These are phyloP conservation scores for Tokudaia tokunoshimensis DNA, from an alignment of 2,797 vertebrate species.

Conservation along the genomic window DNA sequence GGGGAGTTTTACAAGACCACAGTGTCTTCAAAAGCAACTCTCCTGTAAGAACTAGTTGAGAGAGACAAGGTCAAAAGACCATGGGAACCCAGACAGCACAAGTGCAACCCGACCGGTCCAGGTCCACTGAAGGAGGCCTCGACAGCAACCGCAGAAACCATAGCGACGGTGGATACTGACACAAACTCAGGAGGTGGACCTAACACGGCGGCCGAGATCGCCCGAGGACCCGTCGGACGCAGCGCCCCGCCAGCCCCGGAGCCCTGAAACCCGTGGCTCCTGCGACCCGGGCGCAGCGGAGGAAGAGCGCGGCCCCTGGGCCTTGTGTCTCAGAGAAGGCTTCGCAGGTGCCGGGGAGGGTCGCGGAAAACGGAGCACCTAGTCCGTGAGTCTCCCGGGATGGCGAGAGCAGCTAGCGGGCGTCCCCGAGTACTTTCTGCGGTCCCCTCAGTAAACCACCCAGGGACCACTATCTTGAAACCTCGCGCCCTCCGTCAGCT, in stretches of 20 bases:
- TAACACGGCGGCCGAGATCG: background rate
- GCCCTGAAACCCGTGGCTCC: background rate
- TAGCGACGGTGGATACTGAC: constrained; percentile 59
- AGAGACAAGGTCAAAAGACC: no score
- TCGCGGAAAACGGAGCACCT: background rate
- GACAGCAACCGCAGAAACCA: constrained; percentile 64
- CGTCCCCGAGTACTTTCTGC: background rate
- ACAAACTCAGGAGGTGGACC: background rate
- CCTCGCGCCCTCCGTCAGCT: constrained; percentile 69
- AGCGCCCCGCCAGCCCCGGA: background rate
- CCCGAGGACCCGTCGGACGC: background rate
- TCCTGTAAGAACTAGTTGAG: background rate
- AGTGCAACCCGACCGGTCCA: background rate
- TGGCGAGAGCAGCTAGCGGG: background rate
- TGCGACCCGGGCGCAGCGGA: background rate
- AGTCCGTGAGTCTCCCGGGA: background rate
- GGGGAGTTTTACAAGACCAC: background rate
- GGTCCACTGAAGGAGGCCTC: no score
- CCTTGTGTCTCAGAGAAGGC: background rate
- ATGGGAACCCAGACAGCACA: background rate
- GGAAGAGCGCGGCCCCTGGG: background rate
- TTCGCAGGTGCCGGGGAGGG: background rate
- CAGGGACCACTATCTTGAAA: constrained; percentile 86
- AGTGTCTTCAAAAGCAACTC: background rate
- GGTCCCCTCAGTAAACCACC: background rate